Evolutionary conservation across 2,113 vertebrate species (phyloP), one percentile per base, ranked within the genome.

Genomic region (Megaceryle torquata): DNA sequence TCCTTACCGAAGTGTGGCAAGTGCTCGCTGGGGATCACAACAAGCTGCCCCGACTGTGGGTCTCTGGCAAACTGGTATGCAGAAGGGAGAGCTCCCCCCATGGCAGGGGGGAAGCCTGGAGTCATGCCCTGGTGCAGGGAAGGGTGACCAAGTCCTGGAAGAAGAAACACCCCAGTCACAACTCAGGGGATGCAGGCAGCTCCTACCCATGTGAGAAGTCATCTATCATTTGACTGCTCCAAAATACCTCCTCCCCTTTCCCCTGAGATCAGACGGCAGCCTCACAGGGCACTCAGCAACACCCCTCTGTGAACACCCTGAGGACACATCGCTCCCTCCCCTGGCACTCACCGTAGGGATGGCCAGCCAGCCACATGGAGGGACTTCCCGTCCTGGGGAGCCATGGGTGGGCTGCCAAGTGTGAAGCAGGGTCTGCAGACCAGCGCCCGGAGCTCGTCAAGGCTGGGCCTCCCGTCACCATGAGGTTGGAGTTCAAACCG

Each of bases 11-110:
- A 99, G 96, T 99, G 99, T 75, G 98, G 98, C 96, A 99, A 97
- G 97, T 99, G 99, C 90, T 99, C 99, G 0, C 99, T 98, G 68
- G 99, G 98, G 87, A 99, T 99, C 96, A 99, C 98, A 44, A 99
- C 98, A 43, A 99, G 98, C 97, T 99, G 99, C 75, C 99, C 99
- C 1, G 99, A 99, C 96, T 99, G 99, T 0, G 99, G 99, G 94
- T 99, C 99, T 93, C 99, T 98, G 87, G 99, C 99, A 94, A 99
- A 99, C 98, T 99, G 99, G 98, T 99, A 99, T 26, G 99, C 97
- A 0, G 99, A 98, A 8, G 99, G 98, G 51, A 99, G 98, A 37
- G 99, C 99, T 92, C 98, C 98, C 26, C 98, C 98, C 95, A 99
- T 97, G 72, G 99, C 96, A 5, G 99, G 98, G 1, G 99, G 98